phyloP scores from a whole-genome alignment of 2,797 vertebrate genomes.

The Kryptopterus vitreolus region DNA sequence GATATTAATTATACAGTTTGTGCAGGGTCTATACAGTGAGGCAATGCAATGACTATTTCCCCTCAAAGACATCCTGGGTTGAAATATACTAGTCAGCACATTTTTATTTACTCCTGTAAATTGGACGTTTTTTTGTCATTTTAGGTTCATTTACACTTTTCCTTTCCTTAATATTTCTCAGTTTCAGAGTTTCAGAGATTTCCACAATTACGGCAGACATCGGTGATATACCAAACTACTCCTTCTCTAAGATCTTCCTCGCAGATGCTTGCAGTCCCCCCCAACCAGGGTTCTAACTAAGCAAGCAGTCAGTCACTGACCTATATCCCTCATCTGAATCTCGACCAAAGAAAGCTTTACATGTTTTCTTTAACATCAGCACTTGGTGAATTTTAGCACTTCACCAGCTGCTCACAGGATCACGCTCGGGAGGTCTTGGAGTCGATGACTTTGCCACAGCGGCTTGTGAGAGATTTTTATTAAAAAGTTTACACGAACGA shows the following conservation, averaged over 20 bases:
- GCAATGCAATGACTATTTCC: too few species aligned
- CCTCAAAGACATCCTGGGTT: too few species aligned
- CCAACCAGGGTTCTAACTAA: slow-evolving; percentile 31
- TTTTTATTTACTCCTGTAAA: too few species aligned
- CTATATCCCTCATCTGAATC: slow-evolving; percentile 3
- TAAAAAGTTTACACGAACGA: slow-evolving; percentile 43
- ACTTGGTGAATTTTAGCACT: slow-evolving; percentile 22
- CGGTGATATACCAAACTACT: too few species aligned
- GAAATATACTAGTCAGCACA: too few species aligned
- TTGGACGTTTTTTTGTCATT: too few species aligned
- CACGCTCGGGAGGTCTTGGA: slow-evolving; percentile 34
- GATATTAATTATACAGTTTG: too few species aligned
- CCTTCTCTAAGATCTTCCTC: background rate
- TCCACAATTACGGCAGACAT: background rate
- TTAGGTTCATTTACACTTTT: too few species aligned
- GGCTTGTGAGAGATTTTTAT: slow-evolving; percentile 41
- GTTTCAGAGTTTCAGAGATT: too few species aligned
- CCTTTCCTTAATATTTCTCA: too few species aligned
- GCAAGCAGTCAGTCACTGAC: slow-evolving; percentile 26
- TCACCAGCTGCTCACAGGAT: slow-evolving; percentile 30
- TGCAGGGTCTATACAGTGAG: too few species aligned
- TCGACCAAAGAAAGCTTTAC: slow-evolving; percentile 6
- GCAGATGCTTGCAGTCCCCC: slow-evolving; percentile 61
- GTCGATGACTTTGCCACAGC: background rate
- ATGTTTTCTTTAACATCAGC: slow-evolving; percentile 30